These are phyloP conservation scores for Galeruca laticollis DNA, from an alignment of 2,888 invertebrate genomes.

Conservation along the genomic window DNA sequence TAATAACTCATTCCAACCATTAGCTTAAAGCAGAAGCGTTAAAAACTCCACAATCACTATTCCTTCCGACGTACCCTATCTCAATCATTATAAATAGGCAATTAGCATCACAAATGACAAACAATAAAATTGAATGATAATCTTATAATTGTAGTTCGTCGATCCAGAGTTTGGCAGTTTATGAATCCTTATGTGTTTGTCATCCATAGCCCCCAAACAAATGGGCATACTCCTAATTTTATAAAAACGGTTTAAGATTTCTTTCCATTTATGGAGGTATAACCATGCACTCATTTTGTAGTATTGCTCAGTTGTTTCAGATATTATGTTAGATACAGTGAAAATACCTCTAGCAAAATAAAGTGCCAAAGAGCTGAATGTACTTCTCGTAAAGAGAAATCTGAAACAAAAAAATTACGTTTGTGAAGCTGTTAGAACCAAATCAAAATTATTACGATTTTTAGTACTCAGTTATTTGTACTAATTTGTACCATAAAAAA, in stretches of 20 bases:
- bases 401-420: constrained; percentile 20
- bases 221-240: constrained; percentile 5
- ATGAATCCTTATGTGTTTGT: not conserved
- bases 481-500: too few species aligned
- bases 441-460: too few species aligned
- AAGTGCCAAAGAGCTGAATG: constrained; percentile 13
- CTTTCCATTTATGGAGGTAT: constrained; percentile 13
- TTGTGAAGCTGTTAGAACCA: too few species aligned
- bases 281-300: constrained; percentile 2
- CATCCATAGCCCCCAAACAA: not conserved
- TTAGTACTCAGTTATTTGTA: too few species aligned
- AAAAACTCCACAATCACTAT: too few species aligned
- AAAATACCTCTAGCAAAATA: constrained; percentile 23
- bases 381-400: constrained; percentile 18
- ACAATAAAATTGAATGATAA: too few species aligned
- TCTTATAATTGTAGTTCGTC: not conserved
- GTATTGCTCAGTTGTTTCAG: constrained; percentile 18
- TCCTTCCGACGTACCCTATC: too few species aligned
- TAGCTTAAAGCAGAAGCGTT: too few species aligned
- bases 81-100: too few species aligned
- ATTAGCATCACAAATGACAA: too few species aligned
- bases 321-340: constrained; percentile 20
- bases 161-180: too few species aligned
- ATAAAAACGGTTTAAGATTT: constrained; percentile 8
- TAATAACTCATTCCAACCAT: too few species aligned